Percentiles rank a stretch among this genome's conserved stretches.
Conservation (phyloP, 2,888 invertebrate genomes). For the Stenurella melanura region DNA sequence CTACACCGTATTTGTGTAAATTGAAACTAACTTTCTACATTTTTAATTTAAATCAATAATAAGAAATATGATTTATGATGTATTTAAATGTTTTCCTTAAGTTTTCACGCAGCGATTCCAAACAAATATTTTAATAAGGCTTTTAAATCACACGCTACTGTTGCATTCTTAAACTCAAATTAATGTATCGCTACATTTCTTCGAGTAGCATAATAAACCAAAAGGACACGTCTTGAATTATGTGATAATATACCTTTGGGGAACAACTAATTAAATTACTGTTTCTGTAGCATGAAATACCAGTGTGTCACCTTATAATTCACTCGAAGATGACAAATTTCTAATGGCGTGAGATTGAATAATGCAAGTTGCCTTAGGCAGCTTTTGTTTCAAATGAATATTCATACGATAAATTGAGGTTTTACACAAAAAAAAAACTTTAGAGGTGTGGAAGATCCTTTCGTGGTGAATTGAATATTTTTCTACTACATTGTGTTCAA, state of each 20-base stretch:
- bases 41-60: neutral
- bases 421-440: neutral
- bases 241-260: constrained; percentile 16
- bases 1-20: neutral
- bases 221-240: constrained; percentile 13
- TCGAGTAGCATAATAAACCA: neutral
- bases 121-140: constrained; percentile 28
- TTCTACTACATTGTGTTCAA: neutral
- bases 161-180: constrained; percentile 13
- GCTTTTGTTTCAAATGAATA: neutral
- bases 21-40: neutral
- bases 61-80: neutral
- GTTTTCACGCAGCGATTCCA: constrained; percentile 26
- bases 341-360: constrained; percentile 19
- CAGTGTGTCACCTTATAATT: constrained; percentile 19
- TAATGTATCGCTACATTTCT: constrained; percentile 18
- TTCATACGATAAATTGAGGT: neutral
- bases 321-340: constrained; percentile 23
- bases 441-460: neutral
- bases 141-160: constrained; percentile 14
- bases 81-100: neutral
- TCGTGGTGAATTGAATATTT: neutral
- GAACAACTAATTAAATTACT: constrained; percentile 23
- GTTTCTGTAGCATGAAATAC: constrained; percentile 18
- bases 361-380: neutral